Evolutionary conservation across 2,113 vertebrate genomes (phyloP), one percentile per base, ranked within the genome.

Genomic region (Ceyx cyanopectus): DNA sequence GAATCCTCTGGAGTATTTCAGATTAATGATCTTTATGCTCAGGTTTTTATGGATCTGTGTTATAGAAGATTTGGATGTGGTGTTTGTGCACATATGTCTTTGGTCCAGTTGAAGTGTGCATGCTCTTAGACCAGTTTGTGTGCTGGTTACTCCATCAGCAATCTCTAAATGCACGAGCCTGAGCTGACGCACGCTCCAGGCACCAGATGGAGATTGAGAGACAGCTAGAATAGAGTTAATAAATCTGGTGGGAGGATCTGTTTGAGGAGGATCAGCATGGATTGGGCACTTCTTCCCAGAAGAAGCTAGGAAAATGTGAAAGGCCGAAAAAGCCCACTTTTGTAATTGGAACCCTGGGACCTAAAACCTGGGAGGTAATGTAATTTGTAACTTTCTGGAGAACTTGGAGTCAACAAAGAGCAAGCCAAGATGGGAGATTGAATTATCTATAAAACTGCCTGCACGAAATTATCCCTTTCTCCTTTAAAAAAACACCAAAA

Each of bases 91-190:
- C 12, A 0, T 14, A 9, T 16, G 20, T 80, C 54, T 68, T 61
- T 23, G 23, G 17, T 54, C 5, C 0, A 0, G 22, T 40, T 0
- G 0, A 85, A 74, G 26, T 0, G 0, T 45, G 16, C 0, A 0
- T 37, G 14, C 57, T 41, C 4, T 37, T 60, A 40, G 57, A 63
- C 34, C 5, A 8, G 14, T 5, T 17, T 61, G 14, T 23, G 41
- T 45, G 34, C 40, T 48, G 20, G 19, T 60, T 54, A 13, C 18
- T 56, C 12, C 22, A 24, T 3, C 66, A 73, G 50, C 18, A 34
- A 29, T 14, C 26, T 23, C 6, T 22, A 24, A 58, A 40, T 24
- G 19, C 6, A 2, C 5, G 34, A 51, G 51, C 46, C 32, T 18
- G 14, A 72, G 45, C 63, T 69, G 67, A 72, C 29, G 26, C 1